These are phyloP conservation scores for Heliconius ethilla DNA, from an alignment of 2,888 invertebrate genomes.

Conservation along the genomic window DNA sequence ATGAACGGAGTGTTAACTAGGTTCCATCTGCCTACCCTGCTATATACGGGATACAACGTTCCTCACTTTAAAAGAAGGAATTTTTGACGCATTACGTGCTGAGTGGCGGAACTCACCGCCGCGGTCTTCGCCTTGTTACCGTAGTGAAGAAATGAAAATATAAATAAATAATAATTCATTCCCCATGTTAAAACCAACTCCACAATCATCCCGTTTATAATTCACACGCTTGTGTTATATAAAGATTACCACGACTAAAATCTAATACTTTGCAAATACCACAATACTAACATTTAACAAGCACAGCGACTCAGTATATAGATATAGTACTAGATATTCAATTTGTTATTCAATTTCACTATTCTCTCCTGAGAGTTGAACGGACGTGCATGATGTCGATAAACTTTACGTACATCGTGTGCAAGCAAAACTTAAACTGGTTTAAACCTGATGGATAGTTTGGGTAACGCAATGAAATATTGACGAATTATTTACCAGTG, in stretches of 20 bases:
- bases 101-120: too few relatives aligned
- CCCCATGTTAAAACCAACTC: too few relatives aligned
- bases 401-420: not conserved
- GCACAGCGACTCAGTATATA: not conserved
- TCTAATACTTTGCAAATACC: not conserved
- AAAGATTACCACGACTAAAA: not conserved
- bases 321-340: not conserved
- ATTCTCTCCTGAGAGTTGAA: constrained; percentile 1
- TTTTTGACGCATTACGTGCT: too few relatives aligned
- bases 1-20: too few relatives aligned
- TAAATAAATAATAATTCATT: too few relatives aligned
- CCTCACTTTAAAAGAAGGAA: too few relatives aligned
- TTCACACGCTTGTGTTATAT: too few relatives aligned
- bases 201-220: too few relatives aligned
- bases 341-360: constrained; percentile 20
- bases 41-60: not conserved
- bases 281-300: not conserved
- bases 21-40: too few relatives aligned
- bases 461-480: not conserved
- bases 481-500: not conserved
- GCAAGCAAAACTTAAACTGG: not conserved
- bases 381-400: constrained; percentile 8
- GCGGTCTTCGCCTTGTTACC: too few relatives aligned
- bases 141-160: too few relatives aligned
- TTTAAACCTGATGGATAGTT: not conserved